Evolutionary conservation across 2,888 invertebrate genomes (phyloP).

Genomic region (Carpatolechia fugitivella): DNA sequence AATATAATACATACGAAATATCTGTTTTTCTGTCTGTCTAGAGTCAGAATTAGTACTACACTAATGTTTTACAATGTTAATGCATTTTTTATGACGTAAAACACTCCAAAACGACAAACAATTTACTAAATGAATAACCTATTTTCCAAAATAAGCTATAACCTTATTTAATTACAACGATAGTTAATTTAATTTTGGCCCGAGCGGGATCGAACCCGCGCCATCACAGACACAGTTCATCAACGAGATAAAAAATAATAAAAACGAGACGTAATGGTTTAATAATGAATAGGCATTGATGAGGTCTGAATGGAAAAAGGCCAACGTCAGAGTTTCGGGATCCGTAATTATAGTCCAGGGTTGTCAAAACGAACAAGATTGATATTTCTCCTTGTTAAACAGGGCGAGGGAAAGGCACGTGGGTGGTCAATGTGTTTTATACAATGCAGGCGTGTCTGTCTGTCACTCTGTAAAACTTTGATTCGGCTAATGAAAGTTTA

Average conservation of each 20-base stretch:
- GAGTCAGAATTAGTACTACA: too few species aligned
- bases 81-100: too few species aligned
- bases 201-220: constrained; percentile 12
- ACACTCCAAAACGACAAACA: not conserved
- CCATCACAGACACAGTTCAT: constrained; percentile 21
- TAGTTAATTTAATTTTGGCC: constrained; percentile 17
- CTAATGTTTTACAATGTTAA: too few species aligned
- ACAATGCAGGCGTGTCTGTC: too few species aligned
- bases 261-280: constrained; percentile 37
- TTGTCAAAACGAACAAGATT: not conserved
- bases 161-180: constrained; percentile 12
- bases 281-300: constrained; percentile 58
- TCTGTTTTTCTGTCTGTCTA: too few species aligned
- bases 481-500: too few species aligned
- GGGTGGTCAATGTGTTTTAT: too few species aligned
- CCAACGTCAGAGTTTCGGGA: constrained; percentile 34
- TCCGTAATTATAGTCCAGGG: constrained; percentile 22
- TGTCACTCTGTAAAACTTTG: too few species aligned
- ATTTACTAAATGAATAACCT: not conserved
- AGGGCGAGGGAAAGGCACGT: not conserved
- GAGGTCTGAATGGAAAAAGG: constrained; percentile 31
- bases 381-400: constrained; percentile 8
- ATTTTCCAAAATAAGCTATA: not conserved
- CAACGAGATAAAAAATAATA: constrained; percentile 26
- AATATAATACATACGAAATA: too few species aligned